phyloP scores from a whole-genome alignment of 2,797 vertebrate genomes.

The Myiotriccus ornatus region DNA sequence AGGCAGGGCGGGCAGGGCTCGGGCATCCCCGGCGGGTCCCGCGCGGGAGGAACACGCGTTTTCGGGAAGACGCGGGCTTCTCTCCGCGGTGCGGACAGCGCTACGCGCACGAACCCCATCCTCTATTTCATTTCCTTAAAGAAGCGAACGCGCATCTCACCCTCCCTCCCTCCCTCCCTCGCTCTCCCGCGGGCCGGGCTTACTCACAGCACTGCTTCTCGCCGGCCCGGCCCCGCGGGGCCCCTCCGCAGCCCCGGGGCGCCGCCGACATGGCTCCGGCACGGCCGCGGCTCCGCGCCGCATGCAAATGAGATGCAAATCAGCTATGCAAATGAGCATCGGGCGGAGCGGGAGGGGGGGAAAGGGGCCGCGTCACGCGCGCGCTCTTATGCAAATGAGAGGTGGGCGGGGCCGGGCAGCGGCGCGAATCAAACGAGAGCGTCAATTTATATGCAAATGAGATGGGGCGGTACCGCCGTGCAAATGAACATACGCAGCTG shows the following conservation, averaged over 20 bases:
- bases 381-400: not conserved
- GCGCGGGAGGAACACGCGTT: accelerated
- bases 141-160: not conserved
- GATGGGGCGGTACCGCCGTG: too few relatives aligned
- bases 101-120: accelerated
- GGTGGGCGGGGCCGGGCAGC: not conserved
- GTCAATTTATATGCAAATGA: not conserved
- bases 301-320: not conserved
- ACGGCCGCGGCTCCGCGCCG: not conserved
- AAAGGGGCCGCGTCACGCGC: not conserved
- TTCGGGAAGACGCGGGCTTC: not conserved
- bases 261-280: not conserved
- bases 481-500: too few relatives aligned
- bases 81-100: not conserved
- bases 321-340: not conserved
- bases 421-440: too few relatives aligned
- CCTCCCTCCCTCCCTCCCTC: not conserved
- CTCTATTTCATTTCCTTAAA: accelerated
- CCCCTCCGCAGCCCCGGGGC: not conserved
- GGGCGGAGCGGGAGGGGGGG: not conserved
- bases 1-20: not conserved
- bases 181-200: too few relatives aligned
- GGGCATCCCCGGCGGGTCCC: not conserved
- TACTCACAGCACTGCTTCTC: conserved; percentile 81
- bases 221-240: not conserved